These are phyloP conservation scores for Etheostoma nigrum DNA, from an alignment of 2,797 vertebrate genomes.

Conservation along the genomic window DNA sequence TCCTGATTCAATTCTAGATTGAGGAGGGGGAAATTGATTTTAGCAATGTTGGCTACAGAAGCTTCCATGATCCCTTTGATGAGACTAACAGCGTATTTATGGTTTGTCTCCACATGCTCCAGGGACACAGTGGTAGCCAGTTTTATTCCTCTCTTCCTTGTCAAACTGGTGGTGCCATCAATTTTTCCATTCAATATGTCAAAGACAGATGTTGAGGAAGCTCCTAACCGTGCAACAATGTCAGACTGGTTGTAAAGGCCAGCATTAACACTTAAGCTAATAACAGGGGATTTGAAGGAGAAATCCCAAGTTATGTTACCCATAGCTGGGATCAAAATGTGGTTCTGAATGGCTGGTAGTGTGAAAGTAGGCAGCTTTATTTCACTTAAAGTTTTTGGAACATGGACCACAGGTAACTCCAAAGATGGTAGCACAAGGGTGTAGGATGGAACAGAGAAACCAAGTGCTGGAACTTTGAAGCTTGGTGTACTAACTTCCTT, in stretches of 20 bases:
- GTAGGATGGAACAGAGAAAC: slow-evolving; percentile 91
- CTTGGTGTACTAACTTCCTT: slow-evolving; percentile 90
- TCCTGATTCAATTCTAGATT: slow-evolving; percentile 89
- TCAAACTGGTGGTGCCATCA: slow-evolving; percentile 90
- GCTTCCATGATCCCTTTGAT: slow-evolving; percentile 87
- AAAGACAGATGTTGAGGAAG: slow-evolving; percentile 88
- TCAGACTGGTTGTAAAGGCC: slow-evolving; percentile 92
- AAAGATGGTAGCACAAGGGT: slow-evolving; percentile 88
- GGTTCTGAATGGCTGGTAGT: slow-evolving; percentile 82
- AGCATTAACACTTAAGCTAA: slow-evolving; percentile 86
- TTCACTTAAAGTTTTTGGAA: slow-evolving; percentile 87
- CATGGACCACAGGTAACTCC: slow-evolving; percentile 85
- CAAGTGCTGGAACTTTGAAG: slow-evolving; percentile 87
- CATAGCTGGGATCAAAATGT: slow-evolving; percentile 89
- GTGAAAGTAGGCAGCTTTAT: slow-evolving; percentile 88
- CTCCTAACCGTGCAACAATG: slow-evolving; percentile 84
- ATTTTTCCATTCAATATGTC: slow-evolving; percentile 90
- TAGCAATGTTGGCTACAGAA: slow-evolving; percentile 83
- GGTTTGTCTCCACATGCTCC: slow-evolving; percentile 87
- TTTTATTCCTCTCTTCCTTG: slow-evolving; percentile 89
- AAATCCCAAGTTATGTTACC: slow-evolving; percentile 94
- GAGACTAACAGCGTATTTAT: slow-evolving; percentile 90
- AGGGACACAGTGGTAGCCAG: slow-evolving; percentile 88
- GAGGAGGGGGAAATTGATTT: slow-evolving; percentile 82
- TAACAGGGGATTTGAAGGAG: slow-evolving; percentile 91